These are phyloP conservation scores for Tipula lateralis DNA, from an alignment of 2,888 invertebrate species.

Conservation along the genomic window DNA sequence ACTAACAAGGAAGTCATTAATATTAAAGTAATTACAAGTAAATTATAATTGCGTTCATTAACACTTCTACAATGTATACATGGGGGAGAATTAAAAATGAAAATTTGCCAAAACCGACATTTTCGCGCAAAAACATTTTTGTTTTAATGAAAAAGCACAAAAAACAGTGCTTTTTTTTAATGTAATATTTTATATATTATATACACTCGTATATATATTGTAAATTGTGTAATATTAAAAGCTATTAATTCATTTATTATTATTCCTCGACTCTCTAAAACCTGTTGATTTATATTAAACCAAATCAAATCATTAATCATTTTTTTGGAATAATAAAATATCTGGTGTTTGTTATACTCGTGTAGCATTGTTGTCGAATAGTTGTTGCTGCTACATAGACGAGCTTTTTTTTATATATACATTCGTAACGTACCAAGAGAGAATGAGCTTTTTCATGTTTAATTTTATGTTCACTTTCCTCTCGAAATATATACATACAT, in stretches of 20 bases:
- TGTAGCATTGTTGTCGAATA: neutral
- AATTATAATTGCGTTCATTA: no score
- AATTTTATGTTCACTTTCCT: neutral
- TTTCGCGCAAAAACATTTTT: neutral
- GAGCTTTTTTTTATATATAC: neutral
- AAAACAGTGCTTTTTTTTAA: neutral
- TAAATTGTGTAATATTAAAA: slow-evolving; percentile 15
- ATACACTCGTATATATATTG: neutral
- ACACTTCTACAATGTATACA: no score
- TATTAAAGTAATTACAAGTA: no score
- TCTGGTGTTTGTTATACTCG: slow-evolving; percentile 19
- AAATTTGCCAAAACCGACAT: neutral
- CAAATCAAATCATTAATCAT: slow-evolving; percentile 24
- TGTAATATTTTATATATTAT: neutral
- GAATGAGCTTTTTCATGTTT: neutral
- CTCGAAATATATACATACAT: neutral
- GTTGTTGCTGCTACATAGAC: neutral
- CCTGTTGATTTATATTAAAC: slow-evolving; percentile 24
- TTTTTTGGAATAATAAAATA: neutral
- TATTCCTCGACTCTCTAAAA: slow-evolving; percentile 11
- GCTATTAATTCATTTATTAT: slow-evolving; percentile 11
- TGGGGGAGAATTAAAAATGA: no score
- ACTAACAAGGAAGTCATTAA: no score
- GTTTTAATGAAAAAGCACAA: neutral
- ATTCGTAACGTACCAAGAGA: neutral